Evolutionary conservation across 2,797 vertebrate species (phyloP).

Genomic region (Eulemur rubriventer): DNA sequence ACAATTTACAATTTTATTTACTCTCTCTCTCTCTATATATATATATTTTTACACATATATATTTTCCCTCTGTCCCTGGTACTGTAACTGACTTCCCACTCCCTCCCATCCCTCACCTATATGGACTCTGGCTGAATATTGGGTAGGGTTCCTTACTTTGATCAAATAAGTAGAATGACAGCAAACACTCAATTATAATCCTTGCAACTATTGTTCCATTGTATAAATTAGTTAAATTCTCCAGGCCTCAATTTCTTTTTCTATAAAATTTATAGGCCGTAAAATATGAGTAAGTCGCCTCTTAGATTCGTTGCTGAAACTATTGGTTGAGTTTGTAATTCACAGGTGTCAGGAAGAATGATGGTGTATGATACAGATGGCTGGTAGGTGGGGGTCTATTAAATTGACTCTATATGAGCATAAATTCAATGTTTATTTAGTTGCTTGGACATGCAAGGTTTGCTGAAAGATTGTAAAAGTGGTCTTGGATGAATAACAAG

Average conservation of each 20-base stretch:
- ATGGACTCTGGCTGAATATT: background rate
- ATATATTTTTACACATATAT: too few species aligned
- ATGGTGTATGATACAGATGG: background rate
- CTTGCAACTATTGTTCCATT: background rate
- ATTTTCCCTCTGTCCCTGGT: background rate
- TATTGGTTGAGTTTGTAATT: background rate
- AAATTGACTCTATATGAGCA: background rate
- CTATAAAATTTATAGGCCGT: background rate
- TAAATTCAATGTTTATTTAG: slow-evolving; percentile 14
- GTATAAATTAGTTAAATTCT: slow-evolving; percentile 12
- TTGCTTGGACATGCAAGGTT: background rate
- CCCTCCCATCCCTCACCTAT: background rate
- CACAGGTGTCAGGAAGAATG: background rate
- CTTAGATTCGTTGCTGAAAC: background rate
- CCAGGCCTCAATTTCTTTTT: background rate
- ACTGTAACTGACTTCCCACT: background rate
- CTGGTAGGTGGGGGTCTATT: background rate
- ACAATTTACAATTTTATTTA: background rate
- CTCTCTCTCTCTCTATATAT: too few species aligned
- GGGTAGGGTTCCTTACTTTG: background rate
- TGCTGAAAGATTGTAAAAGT: background rate
- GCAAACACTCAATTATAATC: background rate
- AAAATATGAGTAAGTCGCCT: background rate
- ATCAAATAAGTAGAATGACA: slow-evolving; percentile 17
- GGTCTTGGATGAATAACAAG: background rate